Percentiles rank a stretch among this genome's conserved stretches.
phyloP scores from a whole-genome alignment of 2,888 invertebrate genomes.

The Tanytarsus gracilentus region DNA sequence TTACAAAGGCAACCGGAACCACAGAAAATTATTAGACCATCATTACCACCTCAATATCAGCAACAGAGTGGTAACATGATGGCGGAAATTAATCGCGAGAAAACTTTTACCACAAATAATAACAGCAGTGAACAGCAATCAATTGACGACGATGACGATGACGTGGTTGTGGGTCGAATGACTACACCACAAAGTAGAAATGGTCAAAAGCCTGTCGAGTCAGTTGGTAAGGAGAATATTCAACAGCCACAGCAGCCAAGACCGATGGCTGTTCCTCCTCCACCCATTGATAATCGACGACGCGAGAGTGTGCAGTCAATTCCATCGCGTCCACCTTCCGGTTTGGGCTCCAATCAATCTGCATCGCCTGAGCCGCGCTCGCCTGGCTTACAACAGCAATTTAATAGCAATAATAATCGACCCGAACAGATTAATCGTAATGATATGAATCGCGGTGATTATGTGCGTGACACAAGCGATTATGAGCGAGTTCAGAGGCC shows the following conservation, averaged over 20 bases:
- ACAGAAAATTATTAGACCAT: not conserved
- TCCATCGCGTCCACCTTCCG: conserved; percentile 31
- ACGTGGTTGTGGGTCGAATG: conserved; percentile 41
- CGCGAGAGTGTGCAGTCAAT: conserved; percentile 29
- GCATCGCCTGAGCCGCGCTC: conserved; percentile 25
- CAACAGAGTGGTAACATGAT: conserved; percentile 29
- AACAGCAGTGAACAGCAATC: not conserved
- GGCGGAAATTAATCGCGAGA: conserved; percentile 30
- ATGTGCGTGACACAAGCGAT: conserved; percentile 4
- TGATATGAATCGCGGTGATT: not conserved
- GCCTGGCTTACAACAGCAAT: not conserved
- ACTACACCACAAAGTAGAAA: conserved; percentile 36
- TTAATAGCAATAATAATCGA: too few species aligned
- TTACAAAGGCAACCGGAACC: not conserved
- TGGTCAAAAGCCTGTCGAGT: not conserved
- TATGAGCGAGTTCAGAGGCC: not conserved
- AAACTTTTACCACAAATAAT: conserved; percentile 31
- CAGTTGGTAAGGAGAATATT: not conserved
- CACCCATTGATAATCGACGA: not conserved
- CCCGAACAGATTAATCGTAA: not conserved
- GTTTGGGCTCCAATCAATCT: conserved; percentile 30
- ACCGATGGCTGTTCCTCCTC: not conserved
- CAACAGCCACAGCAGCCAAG: not conserved
- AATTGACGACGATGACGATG: conserved; percentile 40
- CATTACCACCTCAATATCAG: not conserved